Percentiles rank a stretch among this genome's conserved stretches.
These are phyloP conservation scores for Percopsis omiscomaycus DNA, from an alignment of 2,797 vertebrate species.

Conservation along the genomic window DNA sequence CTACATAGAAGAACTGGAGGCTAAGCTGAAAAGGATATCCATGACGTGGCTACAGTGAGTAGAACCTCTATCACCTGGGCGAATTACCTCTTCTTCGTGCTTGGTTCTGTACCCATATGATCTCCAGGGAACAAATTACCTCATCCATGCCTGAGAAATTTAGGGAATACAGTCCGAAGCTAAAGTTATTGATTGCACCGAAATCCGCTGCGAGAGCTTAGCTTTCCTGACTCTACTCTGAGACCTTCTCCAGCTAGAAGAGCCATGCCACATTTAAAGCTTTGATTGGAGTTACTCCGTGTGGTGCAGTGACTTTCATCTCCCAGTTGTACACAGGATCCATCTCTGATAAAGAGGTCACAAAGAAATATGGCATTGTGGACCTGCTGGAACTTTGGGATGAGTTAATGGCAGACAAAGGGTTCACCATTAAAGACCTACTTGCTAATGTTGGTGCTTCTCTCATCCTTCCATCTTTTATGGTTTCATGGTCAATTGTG, in stretches of 20 bases:
- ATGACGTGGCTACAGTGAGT: neutral
- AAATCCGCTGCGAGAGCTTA: constrained; percentile 11
- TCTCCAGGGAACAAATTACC: neutral
- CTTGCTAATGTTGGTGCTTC: no score
- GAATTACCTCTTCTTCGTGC: neutral
- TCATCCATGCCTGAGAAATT: constrained; percentile 9
- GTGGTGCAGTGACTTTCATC: no score
- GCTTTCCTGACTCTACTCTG: constrained; percentile 11
- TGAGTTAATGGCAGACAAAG: no score
- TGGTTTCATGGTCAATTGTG: no score
- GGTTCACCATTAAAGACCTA: no score
- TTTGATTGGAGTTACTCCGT: constrained; percentile 9
- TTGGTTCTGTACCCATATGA: neutral
- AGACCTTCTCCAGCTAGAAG: constrained; percentile 23
- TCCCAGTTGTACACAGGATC: no score
- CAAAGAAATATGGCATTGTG: no score
- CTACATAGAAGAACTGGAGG: neutral
- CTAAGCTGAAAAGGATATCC: neutral
- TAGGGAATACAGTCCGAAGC: constrained; percentile 13
- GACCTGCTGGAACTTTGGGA: no score
- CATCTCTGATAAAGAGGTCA: no score
- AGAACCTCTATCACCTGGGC: neutral
- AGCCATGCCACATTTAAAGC: constrained; percentile 18
- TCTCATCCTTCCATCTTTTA: no score
- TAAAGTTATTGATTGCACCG: constrained; percentile 19